These are phyloP conservation scores for Tetramorium alpestre DNA, from an alignment of 1,140 invertebrate genomes.

Conservation along the genomic window DNA sequence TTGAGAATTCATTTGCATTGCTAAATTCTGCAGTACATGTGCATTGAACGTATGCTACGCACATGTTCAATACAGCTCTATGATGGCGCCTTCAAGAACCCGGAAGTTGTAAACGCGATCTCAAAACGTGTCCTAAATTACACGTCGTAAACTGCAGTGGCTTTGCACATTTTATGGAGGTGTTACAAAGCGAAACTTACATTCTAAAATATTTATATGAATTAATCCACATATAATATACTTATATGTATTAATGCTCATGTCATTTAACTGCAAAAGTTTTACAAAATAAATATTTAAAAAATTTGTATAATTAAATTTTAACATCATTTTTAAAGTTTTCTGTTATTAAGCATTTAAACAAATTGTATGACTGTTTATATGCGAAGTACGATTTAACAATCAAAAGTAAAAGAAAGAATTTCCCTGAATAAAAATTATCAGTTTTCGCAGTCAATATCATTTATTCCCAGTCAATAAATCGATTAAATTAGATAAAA, in stretches of 20 bases:
- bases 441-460: too few relatives aligned
- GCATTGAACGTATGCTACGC: slow-evolving; percentile 38
- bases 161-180: background rate
- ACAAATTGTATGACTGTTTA: background rate
- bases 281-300: background rate
- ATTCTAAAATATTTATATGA: slow-evolving; percentile 12
- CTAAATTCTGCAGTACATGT: slow-evolving; percentile 12
- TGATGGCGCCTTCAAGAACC: slow-evolving; percentile 14
- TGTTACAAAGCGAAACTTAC: background rate
- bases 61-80: slow-evolving; percentile 29
- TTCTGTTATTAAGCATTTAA: background rate
- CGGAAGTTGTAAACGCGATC: slow-evolving; percentile 34
- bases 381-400: background rate
- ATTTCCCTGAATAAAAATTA: background rate
- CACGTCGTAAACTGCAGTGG: slow-evolving; percentile 12
- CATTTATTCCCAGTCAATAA: background rate
- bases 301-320: background rate
- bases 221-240: background rate
- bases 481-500: slow-evolving; percentile 8
- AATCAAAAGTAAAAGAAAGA: background rate
- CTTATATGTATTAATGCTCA: slow-evolving; percentile 7
- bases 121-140: slow-evolving; percentile 13
- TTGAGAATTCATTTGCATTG: slow-evolving; percentile 43
- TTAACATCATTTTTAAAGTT: background rate
- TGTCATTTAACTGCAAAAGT: background rate